Evolutionary conservation across 2,888 invertebrate species (phyloP).

Genomic region (Lacanobia oleracea): DNA sequence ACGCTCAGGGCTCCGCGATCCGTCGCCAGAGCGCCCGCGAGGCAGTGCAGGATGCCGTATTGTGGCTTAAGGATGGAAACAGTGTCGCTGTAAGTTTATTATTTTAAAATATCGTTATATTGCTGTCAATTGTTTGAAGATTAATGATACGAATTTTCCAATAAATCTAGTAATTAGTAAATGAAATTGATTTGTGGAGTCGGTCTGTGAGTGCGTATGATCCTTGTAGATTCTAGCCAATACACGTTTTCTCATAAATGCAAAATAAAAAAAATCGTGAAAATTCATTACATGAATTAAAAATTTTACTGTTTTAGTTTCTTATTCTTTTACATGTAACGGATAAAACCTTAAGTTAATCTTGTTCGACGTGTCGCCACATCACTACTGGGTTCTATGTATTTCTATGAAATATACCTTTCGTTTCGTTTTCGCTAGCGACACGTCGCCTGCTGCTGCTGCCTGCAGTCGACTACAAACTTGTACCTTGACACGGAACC

Average conservation of each 20-base stretch:
- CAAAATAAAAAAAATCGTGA: no score
- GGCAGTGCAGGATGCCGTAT: conserved; percentile 96
- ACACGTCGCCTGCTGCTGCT: no score
- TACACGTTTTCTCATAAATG: neutral
- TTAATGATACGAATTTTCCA: neutral
- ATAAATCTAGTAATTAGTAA: no score
- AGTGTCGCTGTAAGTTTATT: conserved; percentile 93
- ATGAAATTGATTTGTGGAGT: no score
- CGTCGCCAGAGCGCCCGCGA: conserved; percentile 95
- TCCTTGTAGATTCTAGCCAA: neutral
- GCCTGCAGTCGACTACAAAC: no score
- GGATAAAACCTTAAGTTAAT: conserved; percentile 5
- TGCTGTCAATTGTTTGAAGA: neutral
- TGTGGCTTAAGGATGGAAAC: conserved; percentile 94
- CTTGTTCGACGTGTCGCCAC: no score
- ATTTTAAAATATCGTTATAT: neutral
- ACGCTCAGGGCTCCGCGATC: conserved; percentile 95
- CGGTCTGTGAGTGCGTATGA: no score
- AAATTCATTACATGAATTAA: neutral
- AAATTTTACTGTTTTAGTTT: neutral
- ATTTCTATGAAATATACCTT: no score
- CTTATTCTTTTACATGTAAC: no score
- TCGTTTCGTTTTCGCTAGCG: no score
- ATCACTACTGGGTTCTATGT: no score
- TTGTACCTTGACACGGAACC: no score